Percentiles rank a stretch among this genome's conserved stretches.
phyloP scores from a whole-genome alignment of 37 sponge, comb jelly and placozoan genomes.

The Oopsacas minuta region DNA sequence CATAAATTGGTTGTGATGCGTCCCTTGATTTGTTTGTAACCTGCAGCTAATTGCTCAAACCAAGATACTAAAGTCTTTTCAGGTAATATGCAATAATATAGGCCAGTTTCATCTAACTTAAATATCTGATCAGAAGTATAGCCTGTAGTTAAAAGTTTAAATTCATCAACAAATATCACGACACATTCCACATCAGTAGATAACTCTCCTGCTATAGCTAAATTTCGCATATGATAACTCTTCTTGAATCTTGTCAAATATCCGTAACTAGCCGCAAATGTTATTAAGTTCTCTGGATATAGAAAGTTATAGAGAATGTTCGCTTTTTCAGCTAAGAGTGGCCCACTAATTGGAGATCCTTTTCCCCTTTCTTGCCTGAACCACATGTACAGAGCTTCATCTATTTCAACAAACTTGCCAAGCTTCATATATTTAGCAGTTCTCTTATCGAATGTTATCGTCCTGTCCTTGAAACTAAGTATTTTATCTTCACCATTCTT shows the following conservation, averaged over 20 bases:
- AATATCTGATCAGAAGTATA: slow-evolving; percentile 31
- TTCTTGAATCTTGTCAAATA: slow-evolving; percentile 28
- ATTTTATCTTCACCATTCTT: slow-evolving; percentile 39
- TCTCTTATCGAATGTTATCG: slow-evolving; percentile 28
- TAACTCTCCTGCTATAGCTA: slow-evolving; percentile 32
- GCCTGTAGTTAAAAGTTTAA: slow-evolving; percentile 13
- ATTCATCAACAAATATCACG: slow-evolving; percentile 26
- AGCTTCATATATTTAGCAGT: slow-evolving; percentile 25
- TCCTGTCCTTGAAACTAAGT: slow-evolving; percentile 21
- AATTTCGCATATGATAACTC: slow-evolving; percentile 23
- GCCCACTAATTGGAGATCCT: background rate
- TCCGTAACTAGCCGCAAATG: background rate
- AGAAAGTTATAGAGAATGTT: background rate
- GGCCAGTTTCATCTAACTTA: slow-evolving; percentile 71
- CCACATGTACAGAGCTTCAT: slow-evolving; percentile 17
- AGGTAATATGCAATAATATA: slow-evolving; percentile 44
- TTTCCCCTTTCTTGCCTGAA: background rate
- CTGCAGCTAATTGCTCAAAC: slow-evolving; percentile 45
- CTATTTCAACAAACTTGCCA: background rate
- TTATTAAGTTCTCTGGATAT: background rate
- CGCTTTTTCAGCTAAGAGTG: background rate
- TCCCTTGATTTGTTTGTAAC: slow-evolving; percentile 40
- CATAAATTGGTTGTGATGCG: slow-evolving; percentile 31
- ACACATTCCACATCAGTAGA: slow-evolving; percentile 24
- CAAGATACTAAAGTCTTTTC: slow-evolving; percentile 31